Conservation (phyloP, 2,113 vertebrate species). For the Xiphorhynchus elegans region DNA sequence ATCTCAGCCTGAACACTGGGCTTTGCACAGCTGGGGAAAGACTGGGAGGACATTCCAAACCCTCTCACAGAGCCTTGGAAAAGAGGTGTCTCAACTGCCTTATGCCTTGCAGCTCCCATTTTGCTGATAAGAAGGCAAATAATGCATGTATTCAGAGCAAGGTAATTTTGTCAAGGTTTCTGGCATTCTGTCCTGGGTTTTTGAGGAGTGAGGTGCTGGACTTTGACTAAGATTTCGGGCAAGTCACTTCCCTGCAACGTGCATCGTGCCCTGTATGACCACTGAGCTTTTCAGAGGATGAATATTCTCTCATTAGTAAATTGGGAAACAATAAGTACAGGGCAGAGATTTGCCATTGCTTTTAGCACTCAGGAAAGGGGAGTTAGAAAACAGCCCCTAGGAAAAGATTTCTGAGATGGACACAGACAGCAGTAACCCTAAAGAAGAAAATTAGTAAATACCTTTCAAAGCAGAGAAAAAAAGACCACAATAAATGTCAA, state of each 20-base stretch:
- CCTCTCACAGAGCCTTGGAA: neutral
- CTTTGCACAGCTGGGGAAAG: neutral
- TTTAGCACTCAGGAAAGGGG: rapidly evolving
- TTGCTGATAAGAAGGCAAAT: neutral
- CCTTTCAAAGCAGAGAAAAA: neutral
- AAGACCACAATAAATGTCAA: neutral
- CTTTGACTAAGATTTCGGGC: neutral
- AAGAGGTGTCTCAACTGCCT: neutral
- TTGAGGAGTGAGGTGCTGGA: neutral
- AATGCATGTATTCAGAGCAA: rapidly evolving
- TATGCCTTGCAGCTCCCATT: neutral
- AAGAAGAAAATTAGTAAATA: neutral
- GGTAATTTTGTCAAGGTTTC: neutral
- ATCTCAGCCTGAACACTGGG: neutral
- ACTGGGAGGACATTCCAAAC: neutral
- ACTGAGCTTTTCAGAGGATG: rapidly evolving
- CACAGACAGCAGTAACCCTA: neutral
- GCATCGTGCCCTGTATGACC: rapidly evolving
- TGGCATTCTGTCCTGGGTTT: neutral
- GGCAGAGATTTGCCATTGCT: neutral
- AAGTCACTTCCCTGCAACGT: neutral
- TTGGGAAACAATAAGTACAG: rapidly evolving
- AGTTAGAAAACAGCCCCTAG: neutral
- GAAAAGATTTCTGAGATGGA: neutral
- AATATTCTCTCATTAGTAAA: neutral